Base-by-base conservation (phyloP, 2,888 invertebrate genomes). In the Phania funesta region DNA sequence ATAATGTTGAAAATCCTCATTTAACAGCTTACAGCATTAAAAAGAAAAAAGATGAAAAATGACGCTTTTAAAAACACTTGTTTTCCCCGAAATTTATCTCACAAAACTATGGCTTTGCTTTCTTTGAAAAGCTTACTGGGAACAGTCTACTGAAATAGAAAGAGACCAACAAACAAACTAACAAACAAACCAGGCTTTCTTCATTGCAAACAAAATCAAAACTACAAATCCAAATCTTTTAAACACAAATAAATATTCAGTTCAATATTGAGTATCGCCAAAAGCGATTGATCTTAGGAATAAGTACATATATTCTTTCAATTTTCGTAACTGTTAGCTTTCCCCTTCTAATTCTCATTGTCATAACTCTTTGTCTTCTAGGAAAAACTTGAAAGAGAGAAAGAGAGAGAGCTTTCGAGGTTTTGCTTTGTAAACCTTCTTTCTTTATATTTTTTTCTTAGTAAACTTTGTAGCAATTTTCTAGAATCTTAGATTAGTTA, bases 1-100 rank as follows among this genome's bases (percentile, higher is more conserved):
- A 85, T 85, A 87, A 88, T 88, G 87, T 88, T 86, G 48, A 81
- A 85, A 88, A 85, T 89, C 89, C 89, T 89, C 89, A 89, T 86
- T 79, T 79, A 82, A 54, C 75, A 83, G 79, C 83, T 80, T 83
- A 71, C 65, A 71, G 76, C 76, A 76, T 65, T 62, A 68, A 76
- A 83, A 68, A 64, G 50, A 65, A 75, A 73, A 58, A 79, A 67
- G 75, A 79, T 62, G 73, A 79, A 76, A 78, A 65, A 71, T 76
- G 80, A 77, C 68, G 74, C 74, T 81, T 77, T 41, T 16, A 48
- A 73, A 58, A 76, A 68, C 64, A 78, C 32, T 71, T 44, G 54
- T 73, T 44, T 78, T 62, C 64, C 54, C 35, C 8, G 20, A 64
- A 67, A 29, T 41, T 50, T 67, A 38, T 29, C 50, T 71, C 65